phyloP scores from a whole-genome alignment of 2,888 invertebrate genomes.

The Drosophila diplacantha region DNA sequence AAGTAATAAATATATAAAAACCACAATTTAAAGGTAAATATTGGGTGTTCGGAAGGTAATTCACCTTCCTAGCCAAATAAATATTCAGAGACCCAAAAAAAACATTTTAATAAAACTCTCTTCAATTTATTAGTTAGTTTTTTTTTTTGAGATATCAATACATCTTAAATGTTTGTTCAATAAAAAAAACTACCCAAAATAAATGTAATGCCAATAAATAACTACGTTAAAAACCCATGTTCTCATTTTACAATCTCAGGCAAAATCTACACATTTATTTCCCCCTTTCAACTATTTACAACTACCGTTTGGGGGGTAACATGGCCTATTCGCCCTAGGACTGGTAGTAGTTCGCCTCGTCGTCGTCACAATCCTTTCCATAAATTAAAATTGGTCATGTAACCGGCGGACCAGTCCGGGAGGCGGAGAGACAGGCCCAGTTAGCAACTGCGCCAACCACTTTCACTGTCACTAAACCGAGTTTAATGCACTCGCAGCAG shows the following conservation, averaged over 20 bases:
- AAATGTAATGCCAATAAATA: slow-evolving; percentile 4
- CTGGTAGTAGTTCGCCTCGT: slow-evolving; percentile 1
- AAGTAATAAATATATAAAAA: not conserved
- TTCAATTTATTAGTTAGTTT: not conserved
- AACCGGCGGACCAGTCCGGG: slow-evolving; percentile 22
- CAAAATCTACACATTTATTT: slow-evolving; percentile 8
- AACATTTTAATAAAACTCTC: not conserved
- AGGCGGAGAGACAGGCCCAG: slow-evolving; percentile 30
- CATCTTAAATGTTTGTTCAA: not conserved
- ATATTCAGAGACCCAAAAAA: not conserved
- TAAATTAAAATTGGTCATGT: slow-evolving; percentile 43
- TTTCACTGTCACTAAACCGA: slow-evolving; percentile 69
- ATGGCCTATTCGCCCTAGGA: slow-evolving; percentile 29
- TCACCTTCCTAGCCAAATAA: too few species aligned
- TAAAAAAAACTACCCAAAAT: not conserved
- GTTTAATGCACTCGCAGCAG: slow-evolving; percentile 62
- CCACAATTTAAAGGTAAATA: not conserved
- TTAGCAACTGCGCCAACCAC: slow-evolving; percentile 58
- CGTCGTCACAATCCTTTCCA: slow-evolving; percentile 31
- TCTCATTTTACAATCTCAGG: slow-evolving; percentile 1
- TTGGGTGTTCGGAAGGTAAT: not conserved
- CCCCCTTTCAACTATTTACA: slow-evolving; percentile 1
- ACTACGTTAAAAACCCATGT: slow-evolving; percentile 1
- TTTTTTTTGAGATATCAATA: not conserved
- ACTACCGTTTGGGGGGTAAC: slow-evolving; percentile 15